Evolutionary conservation across 2,888 invertebrate genomes (phyloP).

Genomic region (Melinopterus prodromus): DNA sequence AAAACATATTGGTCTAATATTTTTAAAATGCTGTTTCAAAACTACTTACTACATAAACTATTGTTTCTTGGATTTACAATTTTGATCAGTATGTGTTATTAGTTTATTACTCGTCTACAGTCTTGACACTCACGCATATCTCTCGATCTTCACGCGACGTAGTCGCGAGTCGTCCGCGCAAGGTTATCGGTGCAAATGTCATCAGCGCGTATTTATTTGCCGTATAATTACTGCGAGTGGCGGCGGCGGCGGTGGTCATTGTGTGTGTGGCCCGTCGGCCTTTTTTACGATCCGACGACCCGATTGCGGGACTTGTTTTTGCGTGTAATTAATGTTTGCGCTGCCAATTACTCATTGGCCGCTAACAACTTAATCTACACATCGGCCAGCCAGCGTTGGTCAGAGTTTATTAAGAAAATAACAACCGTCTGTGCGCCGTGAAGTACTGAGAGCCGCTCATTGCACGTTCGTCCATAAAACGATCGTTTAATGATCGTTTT

Average conservation of each 20-base stretch:
- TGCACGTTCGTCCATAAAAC: not conserved
- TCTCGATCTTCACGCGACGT: not conserved
- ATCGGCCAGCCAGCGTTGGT: not conserved
- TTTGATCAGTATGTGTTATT: too few relatives aligned
- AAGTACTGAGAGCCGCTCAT: not conserved
- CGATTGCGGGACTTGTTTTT: not conserved
- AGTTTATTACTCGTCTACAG: too few relatives aligned
- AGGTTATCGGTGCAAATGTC: not conserved
- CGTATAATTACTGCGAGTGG: not conserved
- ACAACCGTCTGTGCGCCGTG: not conserved
- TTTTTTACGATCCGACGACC: not conserved
- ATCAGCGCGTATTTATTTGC: not conserved
- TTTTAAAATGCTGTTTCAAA: too few relatives aligned
- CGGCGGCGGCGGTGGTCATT: not conserved
- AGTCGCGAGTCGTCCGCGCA: not conserved
- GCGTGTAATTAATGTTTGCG: not conserved
- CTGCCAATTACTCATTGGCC: slow-evolving; percentile 4
- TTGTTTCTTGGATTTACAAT: too few relatives aligned
- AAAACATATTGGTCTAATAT: too few relatives aligned
- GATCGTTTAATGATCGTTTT: not conserved
- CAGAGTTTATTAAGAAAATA: not conserved
- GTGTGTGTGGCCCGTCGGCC: not conserved
- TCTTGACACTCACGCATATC: not conserved
- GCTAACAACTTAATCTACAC: slow-evolving; percentile 4
- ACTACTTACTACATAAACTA: too few relatives aligned